Conservation (phyloP, 2,113 vertebrate species). For the Pluvialis apricaria region DNA sequence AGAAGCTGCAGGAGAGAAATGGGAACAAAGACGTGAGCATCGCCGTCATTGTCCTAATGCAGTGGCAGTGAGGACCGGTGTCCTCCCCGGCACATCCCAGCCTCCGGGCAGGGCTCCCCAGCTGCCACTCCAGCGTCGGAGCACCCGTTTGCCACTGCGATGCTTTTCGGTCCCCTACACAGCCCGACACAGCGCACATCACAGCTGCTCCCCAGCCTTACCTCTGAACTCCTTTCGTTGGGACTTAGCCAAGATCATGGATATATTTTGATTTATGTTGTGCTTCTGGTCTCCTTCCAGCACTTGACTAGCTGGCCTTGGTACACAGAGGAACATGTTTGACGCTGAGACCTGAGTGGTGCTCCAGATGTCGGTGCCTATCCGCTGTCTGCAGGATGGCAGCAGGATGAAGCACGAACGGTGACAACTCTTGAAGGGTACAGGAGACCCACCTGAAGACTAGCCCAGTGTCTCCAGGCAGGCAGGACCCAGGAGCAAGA, state of each 20-base stretch:
- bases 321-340: not conserved
- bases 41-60: rapidly evolving
- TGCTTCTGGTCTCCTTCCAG: not conserved
- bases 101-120: not conserved
- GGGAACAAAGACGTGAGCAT: not conserved
- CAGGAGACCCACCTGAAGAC: not conserved
- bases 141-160: rapidly evolving
- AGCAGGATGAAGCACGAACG: not conserved
- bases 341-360: not conserved
- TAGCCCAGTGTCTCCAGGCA: not conserved
- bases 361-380: too few species aligned
- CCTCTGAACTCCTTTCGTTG: not conserved
- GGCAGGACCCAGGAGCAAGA: not conserved
- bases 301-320: not conserved
- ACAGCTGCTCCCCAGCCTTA: not conserved
- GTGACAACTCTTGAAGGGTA: too few species aligned
- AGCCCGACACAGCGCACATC: not conserved
- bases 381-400: not conserved
- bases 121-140: not conserved
- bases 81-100: rapidly evolving
- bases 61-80: rapidly evolving
- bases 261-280: not conserved
- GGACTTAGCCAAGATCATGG: not conserved
- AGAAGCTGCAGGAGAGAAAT: not conserved
- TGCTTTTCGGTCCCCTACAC: not conserved